phyloP scores from a whole-genome alignment of 1,140 invertebrate species.

The Phenacoccus solenopsis region DNA sequence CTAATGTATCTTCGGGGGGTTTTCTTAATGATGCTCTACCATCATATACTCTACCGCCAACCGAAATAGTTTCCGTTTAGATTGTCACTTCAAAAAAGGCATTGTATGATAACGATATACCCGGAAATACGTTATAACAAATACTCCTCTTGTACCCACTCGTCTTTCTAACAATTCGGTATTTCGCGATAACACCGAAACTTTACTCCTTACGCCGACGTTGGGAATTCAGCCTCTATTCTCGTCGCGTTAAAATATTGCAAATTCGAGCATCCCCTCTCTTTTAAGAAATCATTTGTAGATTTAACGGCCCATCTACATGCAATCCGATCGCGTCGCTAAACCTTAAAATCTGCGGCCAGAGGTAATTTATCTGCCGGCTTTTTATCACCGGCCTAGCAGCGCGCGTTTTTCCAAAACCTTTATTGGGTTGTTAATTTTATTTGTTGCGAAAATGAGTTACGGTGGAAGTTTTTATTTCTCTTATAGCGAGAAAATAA shows the following conservation, averaged over 20 bases:
- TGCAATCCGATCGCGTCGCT: no score
- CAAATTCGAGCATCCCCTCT: not conserved
- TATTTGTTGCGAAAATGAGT: no score
- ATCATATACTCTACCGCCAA: not conserved
- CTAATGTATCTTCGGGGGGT: conserved; percentile 1
- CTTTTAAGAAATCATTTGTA: not conserved
- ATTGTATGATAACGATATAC: conserved; percentile 3
- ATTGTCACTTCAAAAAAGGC: conserved; percentile 1
- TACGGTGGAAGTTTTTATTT: no score
- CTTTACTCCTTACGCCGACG: not conserved
- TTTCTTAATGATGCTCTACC: not conserved
- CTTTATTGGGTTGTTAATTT: no score
- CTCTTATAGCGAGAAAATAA: no score
- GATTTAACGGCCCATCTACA: no score
- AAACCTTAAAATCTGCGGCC: no score
- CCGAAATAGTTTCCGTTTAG: not conserved
- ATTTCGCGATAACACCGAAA: not conserved
- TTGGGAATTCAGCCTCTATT: no score
- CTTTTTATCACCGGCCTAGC: no score
- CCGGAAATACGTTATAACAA: conserved; percentile 1
- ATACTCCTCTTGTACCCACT: not conserved
- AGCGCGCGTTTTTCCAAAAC: no score
- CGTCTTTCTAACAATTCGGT: not conserved
- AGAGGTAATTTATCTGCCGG: no score
- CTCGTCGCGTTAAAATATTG: not conserved